Percentiles rank a stretch among this genome's conserved stretches.
Evolutionary conservation across 2,113 vertebrate genomes (phyloP).

Genomic region (Dasyornis broadbenti): DNA sequence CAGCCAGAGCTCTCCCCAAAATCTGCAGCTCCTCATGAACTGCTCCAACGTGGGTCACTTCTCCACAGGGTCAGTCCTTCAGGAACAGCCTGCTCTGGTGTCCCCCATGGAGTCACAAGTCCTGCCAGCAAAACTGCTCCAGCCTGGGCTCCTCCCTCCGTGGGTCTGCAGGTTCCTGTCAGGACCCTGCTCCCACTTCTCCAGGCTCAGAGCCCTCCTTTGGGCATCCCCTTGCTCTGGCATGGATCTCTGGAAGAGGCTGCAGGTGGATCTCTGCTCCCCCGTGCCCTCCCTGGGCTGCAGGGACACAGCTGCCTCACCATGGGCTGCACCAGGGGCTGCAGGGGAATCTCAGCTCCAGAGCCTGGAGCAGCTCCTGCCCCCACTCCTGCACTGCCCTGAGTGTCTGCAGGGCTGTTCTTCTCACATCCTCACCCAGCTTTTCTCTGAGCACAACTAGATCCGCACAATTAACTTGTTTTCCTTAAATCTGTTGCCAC

Average conservation of each 20-base stretch:
- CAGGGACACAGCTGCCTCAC: background rate
- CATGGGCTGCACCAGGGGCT: background rate
- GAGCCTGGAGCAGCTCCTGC: background rate
- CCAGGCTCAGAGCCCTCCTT: background rate
- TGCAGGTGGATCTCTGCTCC: background rate
- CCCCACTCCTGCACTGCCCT: background rate
- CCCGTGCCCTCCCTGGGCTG: background rate
- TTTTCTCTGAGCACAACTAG: background rate
- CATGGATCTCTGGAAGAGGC: background rate
- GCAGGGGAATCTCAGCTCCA: background rate
- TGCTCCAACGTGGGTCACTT: background rate
- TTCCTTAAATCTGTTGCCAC: background rate
- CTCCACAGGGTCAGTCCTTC: too few species aligned
- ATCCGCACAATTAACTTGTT: accelerated
- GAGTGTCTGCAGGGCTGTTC: background rate
- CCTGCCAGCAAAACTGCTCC: background rate
- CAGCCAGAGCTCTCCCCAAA: background rate
- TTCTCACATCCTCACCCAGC: background rate
- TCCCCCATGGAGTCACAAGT: too few species aligned
- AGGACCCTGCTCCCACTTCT: background rate
- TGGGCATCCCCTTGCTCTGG: background rate
- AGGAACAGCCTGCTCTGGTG: background rate
- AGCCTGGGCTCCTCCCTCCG: background rate
- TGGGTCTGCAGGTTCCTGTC: too few species aligned
- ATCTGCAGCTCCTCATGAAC: background rate